These are phyloP conservation scores for Pegea sp. DNA, from an alignment of 23 tunicate genomes.

Conservation along the genomic window DNA sequence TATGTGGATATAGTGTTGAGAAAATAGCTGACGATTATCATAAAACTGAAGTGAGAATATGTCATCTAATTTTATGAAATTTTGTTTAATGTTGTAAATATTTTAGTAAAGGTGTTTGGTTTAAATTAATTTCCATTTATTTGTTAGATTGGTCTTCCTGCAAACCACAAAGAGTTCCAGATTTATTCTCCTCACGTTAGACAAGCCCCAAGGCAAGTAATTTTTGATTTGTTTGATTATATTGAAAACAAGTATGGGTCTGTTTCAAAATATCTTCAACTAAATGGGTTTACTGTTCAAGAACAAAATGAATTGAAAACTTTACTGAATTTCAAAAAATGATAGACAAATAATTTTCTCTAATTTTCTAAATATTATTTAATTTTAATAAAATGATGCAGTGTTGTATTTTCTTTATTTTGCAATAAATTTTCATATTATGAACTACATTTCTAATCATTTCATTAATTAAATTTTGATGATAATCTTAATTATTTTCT, in stretches of 20 bases:
- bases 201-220: slow-evolving; percentile 8
- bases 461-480: no score
- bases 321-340: no score
- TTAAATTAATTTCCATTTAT: neutral
- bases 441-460: no score
- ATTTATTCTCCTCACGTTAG: slow-evolving; percentile 5
- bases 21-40: slow-evolving; percentile 11
- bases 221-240: slow-evolving; percentile 11
- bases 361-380: no score
- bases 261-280: slow-evolving; percentile 7
- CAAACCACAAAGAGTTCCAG: slow-evolving; percentile 2
- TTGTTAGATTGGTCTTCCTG: slow-evolving; percentile 5
- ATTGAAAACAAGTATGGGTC: slow-evolving; percentile 26
- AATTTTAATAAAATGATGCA: no score
- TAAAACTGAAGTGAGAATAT: slow-evolving; percentile 3
- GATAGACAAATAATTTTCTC: no score
- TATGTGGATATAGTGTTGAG: slow-evolving; percentile 9
- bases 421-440: no score
- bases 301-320: slow-evolving; percentile 12
- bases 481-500: no score
- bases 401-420: no score
- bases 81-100: neutral
- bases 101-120: slow-evolving; percentile 1
- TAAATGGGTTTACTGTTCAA: slow-evolving; percentile 20
- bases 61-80: neutral